Conservation (phyloP, 2,113 vertebrate species). For the Archilochus colubris region DNA sequence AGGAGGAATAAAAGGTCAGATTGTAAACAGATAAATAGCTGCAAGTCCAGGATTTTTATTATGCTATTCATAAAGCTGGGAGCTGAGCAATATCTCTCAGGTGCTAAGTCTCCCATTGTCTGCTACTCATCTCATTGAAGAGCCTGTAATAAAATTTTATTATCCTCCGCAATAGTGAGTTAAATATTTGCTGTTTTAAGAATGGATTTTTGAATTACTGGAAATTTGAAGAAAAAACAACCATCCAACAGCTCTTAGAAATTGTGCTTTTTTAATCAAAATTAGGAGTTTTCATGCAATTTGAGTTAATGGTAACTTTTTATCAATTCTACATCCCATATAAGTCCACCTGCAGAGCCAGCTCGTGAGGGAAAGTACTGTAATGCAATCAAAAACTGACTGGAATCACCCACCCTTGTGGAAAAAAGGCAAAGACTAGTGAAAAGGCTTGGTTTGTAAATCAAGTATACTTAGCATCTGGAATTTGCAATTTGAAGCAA, state of each 20-base stretch:
- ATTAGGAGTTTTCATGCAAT: background rate
- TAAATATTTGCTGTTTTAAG: background rate
- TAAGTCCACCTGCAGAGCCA: background rate
- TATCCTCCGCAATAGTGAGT: background rate
- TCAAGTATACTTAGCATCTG: background rate
- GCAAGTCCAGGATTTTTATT: background rate
- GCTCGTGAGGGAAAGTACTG: background rate
- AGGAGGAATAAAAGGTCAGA: background rate
- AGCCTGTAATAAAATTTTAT: background rate
- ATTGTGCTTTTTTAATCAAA: background rate
- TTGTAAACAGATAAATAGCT: background rate
- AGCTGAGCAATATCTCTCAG: background rate
- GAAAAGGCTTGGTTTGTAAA: background rate
- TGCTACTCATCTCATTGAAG: background rate
- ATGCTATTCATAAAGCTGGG: background rate
- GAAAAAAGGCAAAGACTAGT: background rate
- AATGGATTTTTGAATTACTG: background rate
- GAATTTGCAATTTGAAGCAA: background rate
- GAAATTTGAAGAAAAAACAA: background rate
- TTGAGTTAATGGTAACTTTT: background rate
- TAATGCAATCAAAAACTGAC: background rate
- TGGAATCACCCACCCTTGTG: background rate
- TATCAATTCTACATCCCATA: background rate
- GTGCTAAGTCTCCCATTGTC: background rate
- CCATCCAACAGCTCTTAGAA: background rate